Base-by-base conservation (phyloP, 2,888 invertebrate genomes). In the Tenthredo livida region DNA sequence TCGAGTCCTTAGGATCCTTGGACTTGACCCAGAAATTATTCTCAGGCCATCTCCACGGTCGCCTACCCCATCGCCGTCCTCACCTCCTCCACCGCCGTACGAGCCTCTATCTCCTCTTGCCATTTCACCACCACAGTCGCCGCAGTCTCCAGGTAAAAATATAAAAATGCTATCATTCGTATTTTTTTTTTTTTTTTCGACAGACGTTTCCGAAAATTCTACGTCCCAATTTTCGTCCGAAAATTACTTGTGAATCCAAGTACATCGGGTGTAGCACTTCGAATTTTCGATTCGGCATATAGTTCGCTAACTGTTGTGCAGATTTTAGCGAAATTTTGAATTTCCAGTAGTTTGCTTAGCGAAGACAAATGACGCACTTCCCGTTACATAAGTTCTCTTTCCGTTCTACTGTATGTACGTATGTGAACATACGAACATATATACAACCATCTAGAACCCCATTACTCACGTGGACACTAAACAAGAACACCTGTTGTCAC, bases 1-100 rank as follows among this genome's bases (percentile, higher is more conserved):
- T 2, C 95, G 96, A 33, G 97, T 97, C 25, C 94, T 97, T 92
- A 95, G 96, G 61, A 95, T 97, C 58, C 94, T 97, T 73, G 97
- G 97, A 12, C 94, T 97, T 85, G 96, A 97, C 89, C 95, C 97
- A 2, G 91, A 92, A 15, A 86, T 94, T 94, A 93, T 94, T 93
- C 73, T 93, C 85, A 88, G 89, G 86, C 88, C 87, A 84, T 86
- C 85, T 89, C 93, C 88, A 89, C 90, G 89, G 87, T 94, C 88
- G 84, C 91, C 83, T 88, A 88, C 75, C 86, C 87, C 72, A 88
- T 89, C 84, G 90, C 88, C 85, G 90, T 90, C 90, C 47, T 89
- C 86, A 87, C 89, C 90, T 85, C 95, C 92, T 89, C 94, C 86
- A 87, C 94, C 85, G 33, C 94, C 83, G 89, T 95, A 86, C 94